Base-by-base conservation (phyloP, 2,888 invertebrate species). In the Tetragonula carbonaria region DNA sequence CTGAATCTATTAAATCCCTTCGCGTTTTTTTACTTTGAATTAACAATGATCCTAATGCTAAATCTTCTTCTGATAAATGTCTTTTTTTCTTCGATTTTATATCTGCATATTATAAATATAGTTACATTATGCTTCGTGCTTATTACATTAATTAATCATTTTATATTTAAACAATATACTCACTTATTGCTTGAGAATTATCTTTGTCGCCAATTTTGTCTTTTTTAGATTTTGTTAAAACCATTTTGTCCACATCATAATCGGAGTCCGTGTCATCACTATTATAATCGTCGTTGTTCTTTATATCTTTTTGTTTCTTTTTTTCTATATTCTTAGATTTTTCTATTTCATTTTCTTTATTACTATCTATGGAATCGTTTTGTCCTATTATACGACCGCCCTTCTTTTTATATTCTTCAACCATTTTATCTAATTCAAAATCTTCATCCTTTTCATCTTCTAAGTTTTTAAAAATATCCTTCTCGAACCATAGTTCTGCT, bases 11-110 rank as follows among this genome's bases (percentile, higher is more conserved):
- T 16, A 99, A 95, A 93, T 99, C 99, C 57, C 99, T 96, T 91
- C 98, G 97, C 21, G 97, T 96, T 95, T 99, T 99, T 94, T 97
- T 97, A 59, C 99, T 99, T 78, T 98, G 97, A 11, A 98, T 97
- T 95, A 99, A 96, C 95, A 99, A 96, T 1, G 98, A 97, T 2
- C 99, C 99, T 57, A 99, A 95, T 0, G 99, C 99, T 86, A 99
- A 95, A 80, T 98, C 98, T 94, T 98, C 97, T 53, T 98, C 97
- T 82, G 97, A 96, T 92, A 99, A 95, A 92, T 97, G 97, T 67
- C 97, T 95, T 86, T 96, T 96, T 90, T 96, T 96, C 82, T 95
- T 95, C 63, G 94, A 92, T 90, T 95, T 96, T 76, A 95, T 88
- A 78, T 95, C 96, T 96, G 87, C 91, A 92, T 80, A 74, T 80